These are phyloP conservation scores for Drosophila dunni DNA, from an alignment of 1,140 invertebrate species.

Conservation along the genomic window DNA sequence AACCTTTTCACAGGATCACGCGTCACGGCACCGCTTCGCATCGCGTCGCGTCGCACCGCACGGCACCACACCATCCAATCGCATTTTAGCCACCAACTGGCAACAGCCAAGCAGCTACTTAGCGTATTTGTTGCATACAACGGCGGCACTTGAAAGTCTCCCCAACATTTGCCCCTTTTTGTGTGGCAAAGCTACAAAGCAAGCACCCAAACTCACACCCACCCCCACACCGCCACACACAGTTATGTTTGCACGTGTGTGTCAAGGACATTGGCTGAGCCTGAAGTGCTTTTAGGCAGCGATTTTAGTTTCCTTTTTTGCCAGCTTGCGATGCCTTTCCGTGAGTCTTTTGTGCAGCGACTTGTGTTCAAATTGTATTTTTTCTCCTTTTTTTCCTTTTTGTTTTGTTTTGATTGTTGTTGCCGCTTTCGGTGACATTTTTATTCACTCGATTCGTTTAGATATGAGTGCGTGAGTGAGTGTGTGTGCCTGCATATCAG, in stretches of 20 bases:
- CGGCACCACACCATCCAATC: not conserved
- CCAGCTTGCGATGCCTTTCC: conserved; percentile 37
- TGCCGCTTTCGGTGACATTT: conserved; percentile 72
- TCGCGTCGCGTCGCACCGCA: not conserved
- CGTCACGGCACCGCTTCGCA: conserved; percentile 40
- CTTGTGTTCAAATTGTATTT: conserved; percentile 73
- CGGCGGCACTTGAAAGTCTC: conserved; percentile 27
- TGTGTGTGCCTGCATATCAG: conserved; percentile 67
- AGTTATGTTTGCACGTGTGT: conserved; percentile 16
- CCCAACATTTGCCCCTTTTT: conserved; percentile 25
- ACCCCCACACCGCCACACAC: conserved; percentile 4
- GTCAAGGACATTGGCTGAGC: conserved; percentile 37
- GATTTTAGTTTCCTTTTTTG: conserved; percentile 62
- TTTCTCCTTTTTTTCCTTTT: conserved; percentile 12
- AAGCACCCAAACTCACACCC: conserved; percentile 13
- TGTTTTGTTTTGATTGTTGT: conserved; percentile 60
- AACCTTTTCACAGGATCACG: conserved; percentile 81
- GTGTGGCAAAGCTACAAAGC: conserved; percentile 10
- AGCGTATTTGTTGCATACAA: conserved; percentile 76
- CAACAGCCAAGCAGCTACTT: conserved; percentile 64
- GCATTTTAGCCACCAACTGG: not conserved
- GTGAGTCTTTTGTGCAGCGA: conserved; percentile 53
- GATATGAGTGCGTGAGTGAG: conserved; percentile 9
- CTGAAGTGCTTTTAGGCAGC: conserved; percentile 56
- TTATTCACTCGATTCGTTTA: conserved; percentile 64